Conservation (phyloP, 2,113 vertebrate species). For the Myrmecophaga tridactyla region DNA sequence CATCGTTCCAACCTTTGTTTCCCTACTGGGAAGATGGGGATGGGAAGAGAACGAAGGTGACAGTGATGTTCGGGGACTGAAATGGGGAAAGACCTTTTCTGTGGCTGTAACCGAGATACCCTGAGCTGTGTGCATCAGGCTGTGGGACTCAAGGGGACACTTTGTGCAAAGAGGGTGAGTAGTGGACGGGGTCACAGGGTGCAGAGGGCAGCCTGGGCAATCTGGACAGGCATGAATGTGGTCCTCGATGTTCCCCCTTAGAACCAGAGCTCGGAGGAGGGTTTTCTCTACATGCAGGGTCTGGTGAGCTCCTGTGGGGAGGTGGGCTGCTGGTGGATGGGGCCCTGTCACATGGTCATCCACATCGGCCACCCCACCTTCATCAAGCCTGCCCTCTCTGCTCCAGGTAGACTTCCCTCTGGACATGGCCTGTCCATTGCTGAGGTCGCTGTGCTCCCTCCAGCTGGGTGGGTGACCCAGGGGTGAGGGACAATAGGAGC, state of each 20-base stretch:
- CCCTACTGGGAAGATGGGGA: no score
- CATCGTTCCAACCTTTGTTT: no score
- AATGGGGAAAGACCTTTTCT: no score
- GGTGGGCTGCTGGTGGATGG: background rate
- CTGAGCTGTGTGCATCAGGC: no score
- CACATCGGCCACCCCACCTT: constrained; percentile 88
- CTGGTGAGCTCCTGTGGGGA: background rate
- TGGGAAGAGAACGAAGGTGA: no score
- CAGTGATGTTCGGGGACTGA: no score
- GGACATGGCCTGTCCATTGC: background rate
- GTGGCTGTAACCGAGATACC: no score
- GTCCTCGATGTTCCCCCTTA: background rate
- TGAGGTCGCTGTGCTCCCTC: background rate
- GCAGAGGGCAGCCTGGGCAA: background rate
- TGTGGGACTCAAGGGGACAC: no score
- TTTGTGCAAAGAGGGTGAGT: no score
- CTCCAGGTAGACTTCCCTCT: constrained; percentile 57
- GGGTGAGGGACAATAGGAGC: rapidly evolving
- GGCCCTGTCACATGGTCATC: constrained; percentile 78
- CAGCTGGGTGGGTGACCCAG: rapidly evolving
- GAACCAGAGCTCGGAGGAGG: constrained; percentile 59
- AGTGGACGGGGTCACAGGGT: no score
- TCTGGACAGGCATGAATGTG: background rate
- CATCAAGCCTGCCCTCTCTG: constrained; percentile 86
- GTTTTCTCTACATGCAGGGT: constrained; percentile 34